Conservation (phyloP, 1,140 invertebrate species). For the Lutraria rhynchaena region DNA sequence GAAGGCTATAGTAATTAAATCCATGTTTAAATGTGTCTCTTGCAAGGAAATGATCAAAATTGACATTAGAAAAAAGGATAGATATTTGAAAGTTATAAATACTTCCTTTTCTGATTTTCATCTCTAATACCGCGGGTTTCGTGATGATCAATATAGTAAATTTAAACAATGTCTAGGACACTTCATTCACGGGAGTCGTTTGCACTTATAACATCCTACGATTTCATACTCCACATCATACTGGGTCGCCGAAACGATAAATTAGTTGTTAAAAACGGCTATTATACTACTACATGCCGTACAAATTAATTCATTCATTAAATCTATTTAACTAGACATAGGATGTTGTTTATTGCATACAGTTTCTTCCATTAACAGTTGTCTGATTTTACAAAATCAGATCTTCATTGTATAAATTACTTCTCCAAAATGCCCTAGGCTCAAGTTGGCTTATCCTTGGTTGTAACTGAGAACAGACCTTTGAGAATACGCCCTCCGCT, state of each 20-base stretch:
- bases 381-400: conserved; percentile 39
- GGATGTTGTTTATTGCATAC: conserved; percentile 24
- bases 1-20: no score
- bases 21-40: no score
- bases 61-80: no score
- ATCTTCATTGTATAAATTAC: conserved; percentile 37
- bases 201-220: no score
- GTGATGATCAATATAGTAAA: no score
- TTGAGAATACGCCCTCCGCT: conserved; percentile 24
- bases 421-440: conserved; percentile 17
- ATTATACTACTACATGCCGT: not conserved
- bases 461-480: conserved; percentile 4
- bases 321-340: conserved; percentile 23
- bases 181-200: no score
- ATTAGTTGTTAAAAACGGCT: conserved; percentile 22
- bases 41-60: no score
- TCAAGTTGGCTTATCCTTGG: not conserved
- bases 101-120: no score
- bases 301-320: conserved; percentile 8
- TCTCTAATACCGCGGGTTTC: no score
- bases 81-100: no score
- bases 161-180: no score
- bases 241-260: conserved; percentile 19
- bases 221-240: not conserved
- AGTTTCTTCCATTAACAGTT: conserved; percentile 17